Base-by-base conservation (phyloP, 2,888 invertebrate species). In the Dryomyza anilis region DNA sequence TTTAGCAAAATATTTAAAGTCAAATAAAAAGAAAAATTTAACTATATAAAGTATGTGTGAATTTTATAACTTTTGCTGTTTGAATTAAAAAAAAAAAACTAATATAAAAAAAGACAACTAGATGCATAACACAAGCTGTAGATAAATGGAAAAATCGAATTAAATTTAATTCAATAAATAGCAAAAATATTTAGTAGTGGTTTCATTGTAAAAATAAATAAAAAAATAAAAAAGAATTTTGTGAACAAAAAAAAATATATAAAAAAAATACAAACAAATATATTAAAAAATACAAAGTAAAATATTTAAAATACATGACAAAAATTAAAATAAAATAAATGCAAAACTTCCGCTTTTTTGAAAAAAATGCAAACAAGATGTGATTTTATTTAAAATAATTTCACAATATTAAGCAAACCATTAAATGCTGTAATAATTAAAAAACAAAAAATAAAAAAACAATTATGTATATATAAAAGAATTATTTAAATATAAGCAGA, bases 311-410 rank as follows among this genome's bases (percentile, higher is more conserved):
- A 36, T 30, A 63, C 29, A 59, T 25, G 12, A 53, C 50, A 59
- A 46, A 36, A 63, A 56, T 43, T 63, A 64, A n/a, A 27, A 55
- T 29, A 21, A 12, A 57, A 36, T 33, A 57, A 56, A 58, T 67
- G 61, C 64, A 65, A 65, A 64, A 57, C 59, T 66, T 69, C 67
- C 67, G 69, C 69, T 69, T 69, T 66, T 69, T 63, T 66, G 63
- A 69, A 69, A 64, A 65, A 69, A 64, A 62, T 55, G 36, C 16
- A 72, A 69, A 75, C 27, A 70, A 77, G 78, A 78, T 78, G 78
- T 78, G 78, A 78, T 78, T 78, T 78, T 78, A 78, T 78, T 78
- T 74, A 76, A 78, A 78, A 78, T 78, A 78, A 78, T 64, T 69
- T 69, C 66, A 67, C 69, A 67, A n/a, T 69, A 65, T 50, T 64